Evolutionary conservation across 2,888 invertebrate genomes (phyloP).

Genomic region (Resseliella maxima): DNA sequence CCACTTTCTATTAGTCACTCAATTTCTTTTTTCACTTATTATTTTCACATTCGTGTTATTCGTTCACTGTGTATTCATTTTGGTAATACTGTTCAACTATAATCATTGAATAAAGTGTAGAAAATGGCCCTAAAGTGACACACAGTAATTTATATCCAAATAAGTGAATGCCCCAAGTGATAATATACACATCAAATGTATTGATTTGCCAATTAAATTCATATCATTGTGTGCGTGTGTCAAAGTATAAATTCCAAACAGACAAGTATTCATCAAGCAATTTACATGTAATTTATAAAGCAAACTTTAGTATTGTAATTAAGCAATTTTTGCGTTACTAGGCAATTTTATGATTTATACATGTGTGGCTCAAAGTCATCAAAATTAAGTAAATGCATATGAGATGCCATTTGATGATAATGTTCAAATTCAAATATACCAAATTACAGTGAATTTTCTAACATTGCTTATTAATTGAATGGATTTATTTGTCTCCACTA

Average conservation of each 20-base stretch:
- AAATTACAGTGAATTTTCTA: not conserved
- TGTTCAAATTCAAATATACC: too few relatives aligned
- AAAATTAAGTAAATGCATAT: not conserved
- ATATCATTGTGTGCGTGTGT: not conserved
- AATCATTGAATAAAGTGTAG: too few relatives aligned
- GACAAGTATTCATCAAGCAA: not conserved
- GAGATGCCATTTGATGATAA: not conserved
- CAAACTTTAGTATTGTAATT: not conserved
- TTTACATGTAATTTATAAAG: not conserved
- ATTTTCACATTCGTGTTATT: too few relatives aligned
- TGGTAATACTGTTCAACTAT: too few relatives aligned
- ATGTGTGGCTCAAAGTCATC: not conserved
- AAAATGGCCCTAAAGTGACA: not conserved
- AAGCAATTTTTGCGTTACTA: not conserved
- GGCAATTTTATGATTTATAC: not conserved
- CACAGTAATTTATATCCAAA: not conserved
- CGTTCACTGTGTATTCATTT: too few relatives aligned
- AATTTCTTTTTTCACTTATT: too few relatives aligned
- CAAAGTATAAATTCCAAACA: not conserved
- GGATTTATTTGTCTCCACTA: not conserved
- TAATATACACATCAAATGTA: not conserved
- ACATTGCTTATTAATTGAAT: not conserved
- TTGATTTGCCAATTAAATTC: not conserved
- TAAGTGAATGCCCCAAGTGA: not conserved
- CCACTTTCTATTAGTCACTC: too few relatives aligned